Evolutionary conservation across 1,140 invertebrate genomes (phyloP).

Genomic region (Hyposmocoma kahamanoa): DNA sequence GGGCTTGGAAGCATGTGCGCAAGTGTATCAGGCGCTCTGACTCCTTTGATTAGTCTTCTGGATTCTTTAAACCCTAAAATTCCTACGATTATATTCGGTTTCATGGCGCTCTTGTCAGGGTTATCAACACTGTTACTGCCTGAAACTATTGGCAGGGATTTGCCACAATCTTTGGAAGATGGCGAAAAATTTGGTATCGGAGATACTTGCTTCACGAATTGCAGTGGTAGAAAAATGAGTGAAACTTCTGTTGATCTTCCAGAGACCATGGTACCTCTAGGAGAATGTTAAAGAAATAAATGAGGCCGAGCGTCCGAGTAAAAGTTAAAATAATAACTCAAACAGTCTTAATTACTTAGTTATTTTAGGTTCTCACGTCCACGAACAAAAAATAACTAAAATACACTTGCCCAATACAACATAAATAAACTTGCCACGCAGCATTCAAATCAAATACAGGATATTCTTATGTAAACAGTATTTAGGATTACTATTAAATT

Average conservation of each 20-base stretch:
- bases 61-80: slow-evolving; percentile 80
- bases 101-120: slow-evolving; percentile 83
- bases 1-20: slow-evolving; percentile 91
- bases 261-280: slow-evolving; percentile 61
- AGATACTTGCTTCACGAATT: slow-evolving; percentile 87
- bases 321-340: too few relatives aligned
- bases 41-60: slow-evolving; percentile 83
- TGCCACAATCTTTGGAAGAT: slow-evolving; percentile 88
- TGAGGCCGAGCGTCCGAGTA: too few relatives aligned
- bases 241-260: slow-evolving; percentile 70
- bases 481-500: too few relatives aligned
- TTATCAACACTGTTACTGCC: slow-evolving; percentile 83
- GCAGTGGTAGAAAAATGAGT: slow-evolving; percentile 86
- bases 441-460: too few relatives aligned
- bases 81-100: slow-evolving; percentile 84
- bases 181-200: slow-evolving; percentile 89
- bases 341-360: too few relatives aligned
- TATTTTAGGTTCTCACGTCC: too few relatives aligned
- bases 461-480: too few relatives aligned
- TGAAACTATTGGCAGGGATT: slow-evolving; percentile 85
- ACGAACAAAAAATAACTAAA: too few relatives aligned
- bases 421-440: too few relatives aligned
- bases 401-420: too few relatives aligned
- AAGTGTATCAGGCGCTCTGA: slow-evolving; percentile 87
- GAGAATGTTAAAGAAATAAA: slow-evolving; percentile 46